Evolutionary conservation across 2,113 vertebrate species (phyloP), one percentile per base, ranked within the genome.

Genomic region (rabbit (Oryctolagus cuniculus)): DNA sequence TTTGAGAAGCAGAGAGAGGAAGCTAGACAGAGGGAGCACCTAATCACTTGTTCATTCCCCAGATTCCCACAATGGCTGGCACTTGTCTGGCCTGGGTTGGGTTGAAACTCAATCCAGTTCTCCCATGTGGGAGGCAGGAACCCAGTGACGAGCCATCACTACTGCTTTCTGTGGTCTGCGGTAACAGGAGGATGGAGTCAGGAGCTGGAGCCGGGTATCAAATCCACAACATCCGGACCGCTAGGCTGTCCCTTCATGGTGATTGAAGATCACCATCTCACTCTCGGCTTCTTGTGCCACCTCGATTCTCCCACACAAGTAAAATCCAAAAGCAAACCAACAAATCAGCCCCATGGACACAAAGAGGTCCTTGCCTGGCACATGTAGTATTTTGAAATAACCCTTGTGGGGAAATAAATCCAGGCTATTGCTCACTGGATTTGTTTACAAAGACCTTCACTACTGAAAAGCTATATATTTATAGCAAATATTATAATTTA

Each of bases 371-470:
- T 92, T 86, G 3, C 21, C 16, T 78, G n/a, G 81, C 25, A 9
- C 10, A 4, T 78, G 61, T 63, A 44, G 36, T 36, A 70, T 63
- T 93, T 79, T 77, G 16, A 89, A 53, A 51, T 87, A 44, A 51
- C 87, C 49, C 87, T 78, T 55, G 21, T 72, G 31, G 44, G 38
- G 16, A 83, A 89, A n/a, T 75, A 83, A 80, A 25, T 96, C 8
- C 21, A 90, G 44, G 36, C 27, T 72, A 81, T 61, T 90, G 91
- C 13, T 55, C 31, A 34, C 21, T 78, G 58, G 64, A 51, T 95
- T 89, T 89, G 49, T 91, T 83, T 34, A 79, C 69, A 82, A 77
- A 80, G 70, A 27, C 29, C 10, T 91, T 87, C n/a, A 31, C 79
- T 90, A 12, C 53, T 72, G 19, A 87, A 70, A 55, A 79, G 12